These are phyloP conservation scores for Amblyteles armatorius DNA, from an alignment of 2,888 invertebrate species.

Conservation along the genomic window DNA sequence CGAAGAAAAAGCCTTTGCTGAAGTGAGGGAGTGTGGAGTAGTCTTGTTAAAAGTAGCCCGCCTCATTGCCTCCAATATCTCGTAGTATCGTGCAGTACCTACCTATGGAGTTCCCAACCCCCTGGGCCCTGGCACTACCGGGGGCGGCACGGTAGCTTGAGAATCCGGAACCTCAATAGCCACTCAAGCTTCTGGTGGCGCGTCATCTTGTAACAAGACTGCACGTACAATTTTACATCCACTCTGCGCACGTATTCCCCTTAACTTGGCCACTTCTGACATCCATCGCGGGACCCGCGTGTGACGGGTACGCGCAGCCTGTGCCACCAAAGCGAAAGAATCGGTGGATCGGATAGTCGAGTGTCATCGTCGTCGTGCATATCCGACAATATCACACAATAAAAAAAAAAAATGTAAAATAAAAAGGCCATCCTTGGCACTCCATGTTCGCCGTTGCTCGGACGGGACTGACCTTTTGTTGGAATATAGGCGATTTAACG, in stretches of 20 bases:
- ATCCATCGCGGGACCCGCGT: not conserved
- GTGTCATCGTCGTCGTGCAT: slow-evolving; percentile 64
- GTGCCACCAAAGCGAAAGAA: slow-evolving; percentile 14
- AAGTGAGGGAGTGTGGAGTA: slow-evolving; percentile 73
- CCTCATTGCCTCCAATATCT: slow-evolving; percentile 84
- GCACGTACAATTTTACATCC: slow-evolving; percentile 60
- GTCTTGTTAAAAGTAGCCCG: slow-evolving; percentile 84
- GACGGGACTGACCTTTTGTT: slow-evolving; percentile 22
- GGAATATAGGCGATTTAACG: slow-evolving; percentile 57
- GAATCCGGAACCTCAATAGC: slow-evolving; percentile 82
- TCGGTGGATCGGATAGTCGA: slow-evolving; percentile 64
- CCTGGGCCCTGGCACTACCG: slow-evolving; percentile 67
- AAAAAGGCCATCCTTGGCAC: slow-evolving; percentile 67
- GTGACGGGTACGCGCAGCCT: slow-evolving; percentile 11
- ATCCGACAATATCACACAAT: slow-evolving; percentile 2
- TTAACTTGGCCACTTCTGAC: slow-evolving; percentile 13
- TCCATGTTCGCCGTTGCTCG: slow-evolving; percentile 57
- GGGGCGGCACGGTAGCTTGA: slow-evolving; percentile 74
- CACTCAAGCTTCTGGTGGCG: slow-evolving; percentile 75
- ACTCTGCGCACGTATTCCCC: slow-evolving; percentile 36
- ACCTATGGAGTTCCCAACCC: slow-evolving; percentile 69
- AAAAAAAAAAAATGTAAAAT: slow-evolving; percentile 39
- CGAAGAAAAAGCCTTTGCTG: slow-evolving; percentile 51
- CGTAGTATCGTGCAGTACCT: slow-evolving; percentile 62
- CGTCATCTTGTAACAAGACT: slow-evolving; percentile 74